Base-by-base conservation (phyloP, 2,888 invertebrate species). In the Drosophila demipolita region DNA sequence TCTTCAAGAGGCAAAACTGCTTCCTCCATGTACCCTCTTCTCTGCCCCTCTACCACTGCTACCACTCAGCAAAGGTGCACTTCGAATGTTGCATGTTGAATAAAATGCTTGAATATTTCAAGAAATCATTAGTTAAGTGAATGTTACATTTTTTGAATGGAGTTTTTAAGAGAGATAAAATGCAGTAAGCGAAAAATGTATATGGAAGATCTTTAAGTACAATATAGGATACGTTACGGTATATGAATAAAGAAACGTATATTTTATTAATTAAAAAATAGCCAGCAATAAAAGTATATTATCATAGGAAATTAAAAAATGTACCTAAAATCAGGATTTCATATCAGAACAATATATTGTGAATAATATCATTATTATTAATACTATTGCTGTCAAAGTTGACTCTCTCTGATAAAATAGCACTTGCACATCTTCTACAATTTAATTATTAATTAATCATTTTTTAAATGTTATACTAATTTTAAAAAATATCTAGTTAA, bases 81-180 rank as follows among this genome's bases (percentile, higher is more conserved):
- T 75, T 50, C 15, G 57, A 55, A 40, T 33, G 42, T 11, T 6
- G 42, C 42, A 42, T 42, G n/a, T 20, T 42, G 42, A 20, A 42
- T 42, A 12, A 20, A 42, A 42, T 65, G 26, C 15, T 55, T 36
- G 0, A 38, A 29, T 55, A 55, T 66, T 67, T 67, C 32, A 67
- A 40, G 57, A 53, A 26, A 33, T 50, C 50, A 58, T 68, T 58
- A 35, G 32, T 33, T 20, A 42, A 50, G n/a, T 50, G 49, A 38
- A 49, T 40, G 36, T 36, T 20, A 2, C 0, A 23, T 5, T 17
- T 36, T 7, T 1, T 15, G 12, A 4, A 17, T 29, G 4, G 6
- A 42, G 11, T 32, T 23, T 42, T 52, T 1, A 45, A 1, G 15
- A 40, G 17, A 17, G 9, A 23, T 11, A 11, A 20, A 42, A 12